phyloP scores from a whole-genome alignment of 2,888 invertebrate genomes.

The Frankliniella intonsa region DNA sequence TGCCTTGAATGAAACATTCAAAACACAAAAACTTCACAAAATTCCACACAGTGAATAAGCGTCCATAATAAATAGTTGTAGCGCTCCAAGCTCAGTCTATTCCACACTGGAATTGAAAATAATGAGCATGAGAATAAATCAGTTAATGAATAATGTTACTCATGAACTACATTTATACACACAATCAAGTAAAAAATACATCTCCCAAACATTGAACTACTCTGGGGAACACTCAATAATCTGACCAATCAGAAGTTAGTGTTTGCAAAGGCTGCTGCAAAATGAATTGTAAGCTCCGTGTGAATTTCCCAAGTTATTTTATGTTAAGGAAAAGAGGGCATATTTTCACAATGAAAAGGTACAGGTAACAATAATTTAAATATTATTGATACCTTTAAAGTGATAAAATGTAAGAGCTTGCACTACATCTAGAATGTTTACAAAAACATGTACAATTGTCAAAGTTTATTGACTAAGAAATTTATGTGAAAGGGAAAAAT shows the following conservation, averaged over 20 bases:
- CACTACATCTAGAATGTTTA: background rate
- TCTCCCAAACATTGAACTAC: background rate
- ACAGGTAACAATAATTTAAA: background rate
- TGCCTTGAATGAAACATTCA: background rate
- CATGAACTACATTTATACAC: background rate
- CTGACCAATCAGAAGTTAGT: background rate
- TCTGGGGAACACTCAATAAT: background rate
- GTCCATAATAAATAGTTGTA: background rate
- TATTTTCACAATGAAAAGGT: background rate
- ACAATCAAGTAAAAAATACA: background rate
- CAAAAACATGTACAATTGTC: background rate
- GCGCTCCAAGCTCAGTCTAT: slow-evolving; percentile 22
- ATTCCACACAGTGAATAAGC: background rate
- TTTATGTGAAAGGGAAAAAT: background rate
- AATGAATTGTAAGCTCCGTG: background rate
- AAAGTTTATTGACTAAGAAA: background rate
- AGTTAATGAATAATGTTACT: background rate
- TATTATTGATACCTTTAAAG: background rate
- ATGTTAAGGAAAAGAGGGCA: background rate
- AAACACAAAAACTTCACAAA: background rate
- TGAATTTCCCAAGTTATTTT: background rate
- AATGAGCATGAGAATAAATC: slow-evolving; percentile 9
- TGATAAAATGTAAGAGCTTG: background rate
- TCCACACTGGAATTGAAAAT: background rate
- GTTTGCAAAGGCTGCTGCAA: background rate